Percentiles rank a stretch among this genome's conserved stretches.
Conservation (phyloP, 2,113 vertebrate genomes). For the Microtus ochrogaster region DNA sequence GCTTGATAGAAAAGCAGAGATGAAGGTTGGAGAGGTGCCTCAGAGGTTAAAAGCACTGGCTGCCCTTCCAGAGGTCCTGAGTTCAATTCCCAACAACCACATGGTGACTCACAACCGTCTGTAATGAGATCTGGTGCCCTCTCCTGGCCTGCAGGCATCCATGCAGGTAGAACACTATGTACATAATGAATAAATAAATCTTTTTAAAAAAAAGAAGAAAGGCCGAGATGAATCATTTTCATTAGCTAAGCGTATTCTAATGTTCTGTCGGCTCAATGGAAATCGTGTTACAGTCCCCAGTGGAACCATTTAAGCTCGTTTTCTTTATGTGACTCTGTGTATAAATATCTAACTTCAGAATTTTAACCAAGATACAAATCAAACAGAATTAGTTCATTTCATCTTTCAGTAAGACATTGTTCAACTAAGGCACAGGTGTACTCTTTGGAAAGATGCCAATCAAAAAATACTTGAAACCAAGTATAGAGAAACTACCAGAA, state of each 20-base stretch:
- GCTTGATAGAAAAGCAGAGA: slow-evolving; percentile 75
- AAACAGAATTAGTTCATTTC: slow-evolving; percentile 85
- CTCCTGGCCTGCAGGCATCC: too few species aligned
- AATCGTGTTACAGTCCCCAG: slow-evolving; percentile 63
- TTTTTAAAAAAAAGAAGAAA: neutral
- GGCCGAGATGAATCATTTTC: slow-evolving; percentile 76
- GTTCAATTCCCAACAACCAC: too few species aligned
- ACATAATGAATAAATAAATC: too few species aligned
- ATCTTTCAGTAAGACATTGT: slow-evolving; percentile 80
- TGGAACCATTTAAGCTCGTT: slow-evolving; percentile 74
- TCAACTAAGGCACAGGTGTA: slow-evolving; percentile 84
- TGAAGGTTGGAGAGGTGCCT: slow-evolving; percentile 6
- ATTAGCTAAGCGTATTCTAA: slow-evolving; percentile 76
- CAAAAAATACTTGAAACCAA: slow-evolving; percentile 80
- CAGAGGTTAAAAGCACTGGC: too few species aligned
- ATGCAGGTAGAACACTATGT: too few species aligned
- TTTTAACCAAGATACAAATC: slow-evolving; percentile 80
- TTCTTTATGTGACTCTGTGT: slow-evolving; percentile 68
- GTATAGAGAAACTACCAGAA: slow-evolving; percentile 81
- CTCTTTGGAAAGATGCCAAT: slow-evolving; percentile 83
- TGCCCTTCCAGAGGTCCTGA: too few species aligned
- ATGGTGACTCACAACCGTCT: too few species aligned
- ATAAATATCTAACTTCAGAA: slow-evolving; percentile 69
- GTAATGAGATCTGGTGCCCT: too few species aligned
- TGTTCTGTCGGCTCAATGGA: slow-evolving; percentile 71